Conservation (phyloP, 2,797 vertebrate species). For the Zalophus californianus region DNA sequence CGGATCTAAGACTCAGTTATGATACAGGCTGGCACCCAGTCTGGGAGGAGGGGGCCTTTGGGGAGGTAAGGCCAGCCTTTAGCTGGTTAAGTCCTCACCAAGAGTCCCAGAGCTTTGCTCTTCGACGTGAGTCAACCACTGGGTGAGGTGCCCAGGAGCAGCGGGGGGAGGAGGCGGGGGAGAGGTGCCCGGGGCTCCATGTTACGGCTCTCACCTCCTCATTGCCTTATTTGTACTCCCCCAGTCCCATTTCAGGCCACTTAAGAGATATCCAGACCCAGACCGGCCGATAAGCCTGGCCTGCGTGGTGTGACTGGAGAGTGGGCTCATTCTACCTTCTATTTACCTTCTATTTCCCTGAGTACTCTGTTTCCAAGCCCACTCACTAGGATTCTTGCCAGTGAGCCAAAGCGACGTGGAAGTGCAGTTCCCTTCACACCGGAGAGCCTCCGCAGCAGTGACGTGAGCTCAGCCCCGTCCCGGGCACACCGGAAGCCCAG, state of each 20-base stretch:
- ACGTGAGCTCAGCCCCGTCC: accelerated
- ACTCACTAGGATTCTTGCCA: not conserved
- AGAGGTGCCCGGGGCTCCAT: not conserved
- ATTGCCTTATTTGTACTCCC: not conserved
- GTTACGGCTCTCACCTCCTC: not conserved
- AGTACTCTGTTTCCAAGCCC: not conserved
- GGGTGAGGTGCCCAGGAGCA: not conserved
- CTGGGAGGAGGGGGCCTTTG: not conserved
- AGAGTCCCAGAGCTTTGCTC: not conserved
- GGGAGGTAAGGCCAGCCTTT: not conserved
- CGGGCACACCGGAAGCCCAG: not conserved
- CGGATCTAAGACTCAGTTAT: not conserved
- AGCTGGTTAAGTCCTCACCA: not conserved
- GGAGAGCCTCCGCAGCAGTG: not conserved
- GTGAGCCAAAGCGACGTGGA: not conserved
- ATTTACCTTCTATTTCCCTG: not conserved
- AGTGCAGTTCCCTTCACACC: not conserved
- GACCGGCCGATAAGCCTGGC: not conserved
- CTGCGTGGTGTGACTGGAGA: not conserved
- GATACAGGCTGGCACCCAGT: not conserved
- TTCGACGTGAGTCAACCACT: not conserved
- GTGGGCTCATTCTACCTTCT: not conserved
- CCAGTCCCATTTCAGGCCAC: not conserved
- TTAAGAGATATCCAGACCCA: not conserved
- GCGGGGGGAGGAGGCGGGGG: not conserved